Base-by-base conservation (phyloP, 23 tunicate species). In the Halocynthia roretzi region DNA sequence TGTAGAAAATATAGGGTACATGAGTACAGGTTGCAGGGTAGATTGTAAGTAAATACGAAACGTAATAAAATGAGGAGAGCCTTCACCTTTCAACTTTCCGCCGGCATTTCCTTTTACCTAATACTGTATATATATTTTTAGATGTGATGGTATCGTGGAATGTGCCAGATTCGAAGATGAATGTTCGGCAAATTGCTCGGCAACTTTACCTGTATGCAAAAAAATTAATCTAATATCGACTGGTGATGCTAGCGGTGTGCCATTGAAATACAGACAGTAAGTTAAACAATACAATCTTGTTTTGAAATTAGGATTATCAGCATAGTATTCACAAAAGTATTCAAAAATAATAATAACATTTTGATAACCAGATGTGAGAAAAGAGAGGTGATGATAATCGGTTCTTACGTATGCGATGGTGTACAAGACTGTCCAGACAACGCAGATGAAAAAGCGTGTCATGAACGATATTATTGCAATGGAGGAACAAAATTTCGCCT, bases 391-490 rank as follows among this genome's bases (percentile, higher is more conserved):
- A 31, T 76, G 60, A 53, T 56, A 7, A 31, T 60, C 20, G 80
- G 80, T 18, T 48, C 60, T 31, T 72, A 72, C 19, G 50, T 81
- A 9, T 81, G 85, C 61, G 74, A 81, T 48, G 85, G 85, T 7
- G 56, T 81, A 0, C 68, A 15, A 8, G 85, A 81, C 15, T 81
- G 85, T 73, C 50, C 20, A 48, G 57, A 54, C 40, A 79, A 79
- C 22, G 18, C 50, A 48, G 85, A 81, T 53, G 85, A 81, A 81
- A 22, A 22, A 17, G 12, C 53, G 52, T 81, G 85, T 7, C 70
- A 52, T 12, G 66, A 61, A 11, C 56, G 80, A 56, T 72, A 72
- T 57, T 17, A 60, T 6, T 81, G 85, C 71, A 62, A 81, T 49
- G 85, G 71, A 12, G 85, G 85, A n/a, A 54, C 71, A 8, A 53